Base-by-base conservation (phyloP, 2,888 invertebrate genomes). In the Craniophora ligustri region DNA sequence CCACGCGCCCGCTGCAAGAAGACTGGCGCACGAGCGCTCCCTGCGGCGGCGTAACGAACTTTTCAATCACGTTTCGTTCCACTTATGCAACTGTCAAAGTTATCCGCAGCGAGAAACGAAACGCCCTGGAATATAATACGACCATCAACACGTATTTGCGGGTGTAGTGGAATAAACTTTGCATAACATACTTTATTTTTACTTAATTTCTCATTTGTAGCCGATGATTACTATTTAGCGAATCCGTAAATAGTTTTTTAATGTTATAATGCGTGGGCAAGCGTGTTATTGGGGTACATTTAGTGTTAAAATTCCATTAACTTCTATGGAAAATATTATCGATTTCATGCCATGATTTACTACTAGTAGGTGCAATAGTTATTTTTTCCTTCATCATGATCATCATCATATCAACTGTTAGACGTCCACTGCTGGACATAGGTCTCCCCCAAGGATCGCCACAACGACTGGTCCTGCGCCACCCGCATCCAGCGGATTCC, bases 1-100 rank as follows among this genome's bases (percentile, higher is more conserved):
- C 90, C 89, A 86, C 88, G 82, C 89, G 93, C 91, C 91, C 83
- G 93, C 93, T 92, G 91, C 87, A 79, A 88, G 86, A 84, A 91
- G 91, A 93, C 93, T 92, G 91, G 87, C 89, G 78, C 91, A 79
- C 88, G 70, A 91, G 92, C 92, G 92, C 92, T 87, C 63, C 84
- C 40, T 7, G 85, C 84, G 91, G 92, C 84, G 62, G 81, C 81
- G 79, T 80, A 72, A 58, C 69, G 91, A 89, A 92, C 91, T 88
- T 87, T 75, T 64, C 14, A 57, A 65, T 51, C 46, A 61, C 88
- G 87, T 88, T 91, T 80, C 89, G 81, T 87, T 91, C 71, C 65
- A 86, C 84, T 70, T 50, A 51, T 58, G 30, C 65, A 79, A 56
- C 79, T 89, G 84, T 89, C 87, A 86, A 76, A 77, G 16, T 50